These are phyloP conservation scores for Amblyopsis hoosieri DNA, from an alignment of 2,797 vertebrate genomes.

Conservation along the genomic window DNA sequence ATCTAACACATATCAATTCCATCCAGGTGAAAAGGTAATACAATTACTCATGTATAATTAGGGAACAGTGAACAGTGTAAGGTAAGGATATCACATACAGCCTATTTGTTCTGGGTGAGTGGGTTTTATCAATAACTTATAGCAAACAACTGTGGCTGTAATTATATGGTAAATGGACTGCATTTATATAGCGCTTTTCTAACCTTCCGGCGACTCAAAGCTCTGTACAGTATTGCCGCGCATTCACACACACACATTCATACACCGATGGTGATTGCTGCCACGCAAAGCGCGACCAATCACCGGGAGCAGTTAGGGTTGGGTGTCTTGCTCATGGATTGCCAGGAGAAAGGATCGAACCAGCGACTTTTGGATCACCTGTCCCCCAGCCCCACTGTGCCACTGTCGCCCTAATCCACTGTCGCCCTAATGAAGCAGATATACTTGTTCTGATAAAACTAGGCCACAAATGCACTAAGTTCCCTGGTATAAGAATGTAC, in stretches of 20 bases:
- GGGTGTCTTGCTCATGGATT: too few species aligned
- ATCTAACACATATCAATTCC: constrained; percentile 55
- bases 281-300: too few species aligned
- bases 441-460: constrained; percentile 35
- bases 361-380: too few species aligned
- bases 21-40: constrained; percentile 72
- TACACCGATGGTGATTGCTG: too few species aligned
- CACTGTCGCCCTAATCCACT: too few species aligned
- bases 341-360: too few species aligned
- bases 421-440: constrained; percentile 7
- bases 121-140: constrained; percentile 52
- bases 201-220: too few species aligned
- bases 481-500: constrained; percentile 25
- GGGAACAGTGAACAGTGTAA: constrained; percentile 75
- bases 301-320: too few species aligned
- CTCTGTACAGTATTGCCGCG: too few species aligned
- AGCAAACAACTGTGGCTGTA: constrained; percentile 42
- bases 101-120: constrained; percentile 47
- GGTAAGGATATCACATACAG: constrained; percentile 58
- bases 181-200: too few species aligned
- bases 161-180: background rate
- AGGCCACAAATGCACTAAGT: constrained; percentile 28
- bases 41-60: constrained; percentile 79
- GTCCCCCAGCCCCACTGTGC: too few species aligned
- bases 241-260: too few species aligned